Evolutionary conservation across 2,113 vertebrate species (phyloP), one percentile per base, ranked within the genome.

Genomic region (Hippocampus zosterae): DNA sequence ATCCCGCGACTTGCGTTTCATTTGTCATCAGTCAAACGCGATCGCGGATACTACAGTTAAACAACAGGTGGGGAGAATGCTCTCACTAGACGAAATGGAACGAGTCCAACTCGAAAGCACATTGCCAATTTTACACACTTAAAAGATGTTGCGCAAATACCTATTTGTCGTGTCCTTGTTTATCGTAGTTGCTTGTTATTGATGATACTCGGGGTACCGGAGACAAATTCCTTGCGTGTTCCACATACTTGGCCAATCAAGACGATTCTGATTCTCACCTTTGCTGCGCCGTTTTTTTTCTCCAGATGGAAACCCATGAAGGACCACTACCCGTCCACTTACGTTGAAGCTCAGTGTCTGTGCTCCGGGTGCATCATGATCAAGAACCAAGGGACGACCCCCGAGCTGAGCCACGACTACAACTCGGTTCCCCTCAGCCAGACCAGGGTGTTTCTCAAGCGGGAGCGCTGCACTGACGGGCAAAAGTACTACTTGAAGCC

Each of bases 331-430:
- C 96, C 96, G 0, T 73, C 69, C 53, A 80, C 82, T 48, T 83
- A 95, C 42, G 83, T 90, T 0, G 88, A 93, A 2, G 96, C 95
- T 0, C 69, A 92, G 73, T 96, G 96, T 59, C 91, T 96, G 48
- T 97, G 95, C 72, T 13, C 55, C 0, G 94, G 95, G 9, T 97
- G 96, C 81, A 90, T 98, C 67, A 84, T 91, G 0, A 40, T 74
- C 23, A 85, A 76, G 4, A 57, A 21, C 1, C 10, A 9, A 1
- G 13, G 40, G 63, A 2, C 72, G 63, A 2, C 72, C 0, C 91
- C 91, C 0, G 68, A 44, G 0, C 90, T 95, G 80, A 92, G 83
- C 0, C 18, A 64, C 0, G 65, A 88, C 0, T 93, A 95, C 84
- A 94, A 92, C 85, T 97, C 95, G 0, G 80, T 88, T 2, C 59